Evolutionary conservation across 1,140 invertebrate genomes (phyloP).

Genomic region (Atta cephalotes): DNA sequence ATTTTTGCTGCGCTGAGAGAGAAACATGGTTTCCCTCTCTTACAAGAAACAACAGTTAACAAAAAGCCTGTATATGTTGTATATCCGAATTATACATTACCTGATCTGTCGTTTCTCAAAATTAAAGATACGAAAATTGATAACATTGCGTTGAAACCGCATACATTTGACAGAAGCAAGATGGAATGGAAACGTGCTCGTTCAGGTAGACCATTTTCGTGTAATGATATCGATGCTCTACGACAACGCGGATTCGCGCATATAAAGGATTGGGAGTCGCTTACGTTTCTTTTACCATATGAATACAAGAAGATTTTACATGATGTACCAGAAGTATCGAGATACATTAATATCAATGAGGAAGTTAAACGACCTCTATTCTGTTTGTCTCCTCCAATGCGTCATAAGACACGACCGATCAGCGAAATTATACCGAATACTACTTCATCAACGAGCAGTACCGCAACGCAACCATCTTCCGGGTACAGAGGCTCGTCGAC

Average conservation of each 20-base stretch:
- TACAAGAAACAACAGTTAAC: slow-evolving; percentile 83
- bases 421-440: slow-evolving; percentile 87
- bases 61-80: slow-evolving; percentile 94
- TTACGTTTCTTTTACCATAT: slow-evolving; percentile 93
- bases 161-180: slow-evolving; percentile 80
- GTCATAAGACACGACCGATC: slow-evolving; percentile 85
- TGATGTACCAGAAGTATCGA: slow-evolving; percentile 91
- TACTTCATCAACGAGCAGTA: slow-evolving; percentile 91
- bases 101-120: slow-evolving; percentile 94
- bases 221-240: slow-evolving; percentile 93
- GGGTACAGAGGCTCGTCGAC: slow-evolving; percentile 95
- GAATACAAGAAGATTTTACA: slow-evolving; percentile 92
- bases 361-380: slow-evolving; percentile 89
- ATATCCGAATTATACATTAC: slow-evolving; percentile 96
- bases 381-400: slow-evolving; percentile 88
- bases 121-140: slow-evolving; percentile 88
- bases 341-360: slow-evolving; percentile 87
- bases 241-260: slow-evolving; percentile 93
- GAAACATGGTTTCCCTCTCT: slow-evolving; percentile 61
- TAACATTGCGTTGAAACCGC: slow-evolving; percentile 88
- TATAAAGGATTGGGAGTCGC: slow-evolving; percentile 96
- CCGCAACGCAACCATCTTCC: slow-evolving; percentile 92
- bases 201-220: slow-evolving; percentile 91
- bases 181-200: slow-evolving; percentile 82
- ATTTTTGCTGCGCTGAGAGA: slow-evolving; percentile 73